Percentiles rank a stretch among this genome's conserved stretches.
Conservation (phyloP, 1,140 invertebrate species). For the Ceratitis capitata region DNA sequence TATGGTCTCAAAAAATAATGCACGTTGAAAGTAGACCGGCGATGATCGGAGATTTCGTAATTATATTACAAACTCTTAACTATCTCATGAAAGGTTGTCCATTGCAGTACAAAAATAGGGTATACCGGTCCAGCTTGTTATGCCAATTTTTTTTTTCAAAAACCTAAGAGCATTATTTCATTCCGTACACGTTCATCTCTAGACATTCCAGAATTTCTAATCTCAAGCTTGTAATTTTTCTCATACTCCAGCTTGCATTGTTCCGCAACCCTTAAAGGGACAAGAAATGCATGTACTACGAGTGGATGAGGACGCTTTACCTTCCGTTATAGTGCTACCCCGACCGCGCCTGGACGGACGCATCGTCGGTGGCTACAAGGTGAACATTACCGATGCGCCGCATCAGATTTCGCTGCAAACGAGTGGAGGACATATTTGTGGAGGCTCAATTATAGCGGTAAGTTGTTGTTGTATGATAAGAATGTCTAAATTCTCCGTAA, state of each 20-base stretch:
- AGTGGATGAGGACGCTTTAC: neutral
- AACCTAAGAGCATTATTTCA: too few species aligned
- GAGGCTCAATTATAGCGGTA: constrained; percentile 73
- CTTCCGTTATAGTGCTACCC: neutral
- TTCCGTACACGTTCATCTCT: too few species aligned
- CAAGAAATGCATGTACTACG: neutral
- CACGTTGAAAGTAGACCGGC: too few species aligned
- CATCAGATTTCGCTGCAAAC: constrained; percentile 67
- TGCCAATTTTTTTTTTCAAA: too few species aligned
- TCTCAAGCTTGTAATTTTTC: too few species aligned
- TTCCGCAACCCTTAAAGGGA: constrained; percentile 42
- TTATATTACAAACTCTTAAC: too few species aligned
- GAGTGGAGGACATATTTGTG: constrained; percentile 68
- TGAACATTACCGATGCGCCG: constrained; percentile 66
- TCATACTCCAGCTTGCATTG: constrained; percentile 48
- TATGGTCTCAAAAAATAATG: too few species aligned
- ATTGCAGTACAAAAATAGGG: too few species aligned
- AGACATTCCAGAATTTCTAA: too few species aligned
- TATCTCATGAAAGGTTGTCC: too few species aligned
- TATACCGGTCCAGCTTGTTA: too few species aligned
- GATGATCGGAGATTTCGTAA: too few species aligned
- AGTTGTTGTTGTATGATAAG: neutral
- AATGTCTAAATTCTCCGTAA: neutral
- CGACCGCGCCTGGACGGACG: constrained; percentile 60
- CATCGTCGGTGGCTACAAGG: constrained; percentile 66